A percentile compares a stretch with the other conserved stretches of the same genome.
Evolutionary conservation across 2,797 vertebrate genomes (phyloP).

Genomic region (Podargus strigoides): DNA sequence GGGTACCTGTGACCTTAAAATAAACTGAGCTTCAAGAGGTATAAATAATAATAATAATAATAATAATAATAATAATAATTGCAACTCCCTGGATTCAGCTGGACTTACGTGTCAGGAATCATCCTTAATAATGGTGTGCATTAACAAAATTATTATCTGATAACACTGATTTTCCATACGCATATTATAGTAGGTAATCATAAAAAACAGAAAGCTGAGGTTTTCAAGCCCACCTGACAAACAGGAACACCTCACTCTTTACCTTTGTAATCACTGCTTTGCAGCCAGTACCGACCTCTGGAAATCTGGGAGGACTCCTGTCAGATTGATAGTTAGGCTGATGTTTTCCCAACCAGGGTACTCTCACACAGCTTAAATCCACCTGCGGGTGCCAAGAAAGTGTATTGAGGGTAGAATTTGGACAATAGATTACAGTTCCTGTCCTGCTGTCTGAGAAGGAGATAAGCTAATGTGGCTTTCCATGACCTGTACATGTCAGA

Average conservation of each 20-base stretch:
- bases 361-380: background rate
- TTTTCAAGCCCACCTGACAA: constrained; percentile 10
- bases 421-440: background rate
- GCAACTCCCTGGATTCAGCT: background rate
- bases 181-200: background rate
- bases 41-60: background rate
- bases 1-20: constrained; percentile 2
- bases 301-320: background rate
- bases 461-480: background rate
- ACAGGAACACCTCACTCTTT: background rate
- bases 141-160: constrained; percentile 10
- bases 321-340: background rate
- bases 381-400: accelerated
- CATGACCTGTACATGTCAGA: background rate
- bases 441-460: background rate
- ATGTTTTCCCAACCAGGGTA: background rate
- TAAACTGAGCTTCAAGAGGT: background rate
- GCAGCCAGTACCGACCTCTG: background rate
- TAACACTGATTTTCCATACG: background rate
- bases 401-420: background rate
- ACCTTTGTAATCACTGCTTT: background rate
- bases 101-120: background rate
- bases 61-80: background rate
- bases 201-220: background rate
- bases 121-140: constrained; percentile 10